Percentiles rank a stretch among this genome's conserved stretches.
Evolutionary conservation across 2,888 invertebrate genomes (phyloP).

Genomic region (Drosophila infuscata): DNA sequence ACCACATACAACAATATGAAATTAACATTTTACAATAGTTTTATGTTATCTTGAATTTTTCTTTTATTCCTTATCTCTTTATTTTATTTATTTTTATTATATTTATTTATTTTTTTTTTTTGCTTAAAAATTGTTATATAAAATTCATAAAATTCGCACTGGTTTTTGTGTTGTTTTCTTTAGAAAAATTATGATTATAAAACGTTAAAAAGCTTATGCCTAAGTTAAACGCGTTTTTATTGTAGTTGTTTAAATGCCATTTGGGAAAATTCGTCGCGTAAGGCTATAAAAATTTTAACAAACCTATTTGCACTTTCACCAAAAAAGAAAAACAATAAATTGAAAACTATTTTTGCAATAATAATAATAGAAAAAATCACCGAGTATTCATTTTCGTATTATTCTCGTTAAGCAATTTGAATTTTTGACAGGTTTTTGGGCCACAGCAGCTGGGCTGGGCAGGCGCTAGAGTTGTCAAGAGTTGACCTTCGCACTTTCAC

Average conservation of each 20-base stretch:
- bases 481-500: constrained; percentile 80
- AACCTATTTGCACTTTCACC: constrained; percentile 40
- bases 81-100: background rate
- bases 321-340: constrained; percentile 35
- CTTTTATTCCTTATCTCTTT: constrained; percentile 1
- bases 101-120: constrained; percentile 10
- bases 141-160: constrained; percentile 36
- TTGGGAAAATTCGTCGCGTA: constrained; percentile 68
- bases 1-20: constrained; percentile 21
- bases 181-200: constrained; percentile 47
- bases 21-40: constrained; percentile 33
- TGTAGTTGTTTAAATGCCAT: constrained; percentile 68
- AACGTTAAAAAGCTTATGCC: constrained; percentile 60
- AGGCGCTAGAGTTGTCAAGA: constrained; percentile 62
- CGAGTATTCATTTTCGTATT: constrained; percentile 26
- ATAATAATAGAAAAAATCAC: constrained; percentile 20
- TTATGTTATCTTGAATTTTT: background rate
- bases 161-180: background rate
- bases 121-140: constrained; percentile 52
- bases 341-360: constrained; percentile 20
- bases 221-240: constrained; percentile 52
- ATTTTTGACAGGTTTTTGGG: constrained; percentile 23
- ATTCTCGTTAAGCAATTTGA: constrained; percentile 23
- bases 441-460: constrained; percentile 53
- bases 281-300: constrained; percentile 53